phyloP scores from a whole-genome alignment of 1,140 invertebrate species.

The Stegodyphus dumicola region DNA sequence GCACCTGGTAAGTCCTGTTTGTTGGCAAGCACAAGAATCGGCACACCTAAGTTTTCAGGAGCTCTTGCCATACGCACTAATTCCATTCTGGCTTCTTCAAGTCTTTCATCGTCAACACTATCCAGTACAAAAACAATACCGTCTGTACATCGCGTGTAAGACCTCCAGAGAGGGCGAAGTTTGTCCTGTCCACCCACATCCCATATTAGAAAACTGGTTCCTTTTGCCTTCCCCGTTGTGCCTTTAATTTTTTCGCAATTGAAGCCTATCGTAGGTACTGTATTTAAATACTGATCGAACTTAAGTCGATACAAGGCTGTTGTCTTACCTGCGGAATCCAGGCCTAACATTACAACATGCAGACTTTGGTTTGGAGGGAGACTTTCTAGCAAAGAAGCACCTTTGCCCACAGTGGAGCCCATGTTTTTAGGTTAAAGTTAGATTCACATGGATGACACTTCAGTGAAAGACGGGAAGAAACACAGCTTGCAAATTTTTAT shows the following conservation, averaged over 20 bases:
- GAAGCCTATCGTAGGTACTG: constrained; percentile 97
- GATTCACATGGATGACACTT: background rate
- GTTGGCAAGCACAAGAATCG: constrained; percentile 90
- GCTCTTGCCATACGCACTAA: constrained; percentile 86
- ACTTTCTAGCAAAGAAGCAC: constrained; percentile 75
- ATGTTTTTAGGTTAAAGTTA: constrained; percentile 55
- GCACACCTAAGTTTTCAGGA: constrained; percentile 88
- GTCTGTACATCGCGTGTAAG: constrained; percentile 90
- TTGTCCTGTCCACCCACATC: constrained; percentile 96
- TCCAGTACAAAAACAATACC: constrained; percentile 94
- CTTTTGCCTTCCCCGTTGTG: constrained; percentile 73
- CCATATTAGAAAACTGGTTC: constrained; percentile 81
- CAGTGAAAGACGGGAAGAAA: background rate
- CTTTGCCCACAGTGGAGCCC: constrained; percentile 67
- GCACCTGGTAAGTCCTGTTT: constrained; percentile 94
- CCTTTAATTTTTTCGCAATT: constrained; percentile 94
- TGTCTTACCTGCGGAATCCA: constrained; percentile 97
- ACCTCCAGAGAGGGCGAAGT: constrained; percentile 90
- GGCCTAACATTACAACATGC: constrained; percentile 95
- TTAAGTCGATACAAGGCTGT: constrained; percentile 96
- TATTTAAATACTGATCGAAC: constrained; percentile 97
- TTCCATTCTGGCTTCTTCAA: constrained; percentile 96
- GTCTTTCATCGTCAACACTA: constrained; percentile 87
- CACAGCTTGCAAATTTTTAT: background rate
- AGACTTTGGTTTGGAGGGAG: constrained; percentile 79